Evolutionary conservation across 2,888 invertebrate species (phyloP), one percentile per base, ranked within the genome.

Genomic region (Drosophila barbarae): DNA sequence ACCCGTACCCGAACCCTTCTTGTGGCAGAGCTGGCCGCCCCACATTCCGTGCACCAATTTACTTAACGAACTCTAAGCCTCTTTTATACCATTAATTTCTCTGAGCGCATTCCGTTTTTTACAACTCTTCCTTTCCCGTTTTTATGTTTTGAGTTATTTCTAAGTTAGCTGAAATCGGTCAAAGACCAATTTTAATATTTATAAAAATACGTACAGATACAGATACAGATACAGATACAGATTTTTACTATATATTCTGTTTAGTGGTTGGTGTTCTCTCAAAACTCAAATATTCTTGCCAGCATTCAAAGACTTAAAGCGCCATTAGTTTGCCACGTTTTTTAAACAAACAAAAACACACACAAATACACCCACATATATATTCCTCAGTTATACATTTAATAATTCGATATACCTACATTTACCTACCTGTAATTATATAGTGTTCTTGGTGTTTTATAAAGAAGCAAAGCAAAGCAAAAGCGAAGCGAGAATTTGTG

Each of bases 31-130:
- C 63, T 66, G 66, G 66, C 46, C 46, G 46, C 46, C 54, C 79
- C 83, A 80, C 79, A 79, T 79, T 79, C 79, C 85, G 46, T 80
- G 83, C 85, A 76, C 80, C 80, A 72, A 77, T 67, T 72, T 83
- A 79, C 79, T 84, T 84, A 79, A 84, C 60, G 26, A 58, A 54
- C 51, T 46, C 52, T 47, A 44, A 34, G 56, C 53, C 66, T 28
- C 61, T 38, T 47, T 46, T 47, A 15, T 34, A 46, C 21, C 23
- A 3, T 26, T 32, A 34, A 28, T 35, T 59, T 61, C 53, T 77
- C 60, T 68, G 64, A 74, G 47, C 61, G 77, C 79, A 79, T 82
- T 84, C 85, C 85, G 70, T 68, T 71, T 66, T 49, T 41, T 41
- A 38, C 42, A 65, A 39, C 32, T 58, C 32, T 52, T 56, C 46